Conservation (phyloP, 2,888 invertebrate genomes). For the Metallyticus violacea region DNA sequence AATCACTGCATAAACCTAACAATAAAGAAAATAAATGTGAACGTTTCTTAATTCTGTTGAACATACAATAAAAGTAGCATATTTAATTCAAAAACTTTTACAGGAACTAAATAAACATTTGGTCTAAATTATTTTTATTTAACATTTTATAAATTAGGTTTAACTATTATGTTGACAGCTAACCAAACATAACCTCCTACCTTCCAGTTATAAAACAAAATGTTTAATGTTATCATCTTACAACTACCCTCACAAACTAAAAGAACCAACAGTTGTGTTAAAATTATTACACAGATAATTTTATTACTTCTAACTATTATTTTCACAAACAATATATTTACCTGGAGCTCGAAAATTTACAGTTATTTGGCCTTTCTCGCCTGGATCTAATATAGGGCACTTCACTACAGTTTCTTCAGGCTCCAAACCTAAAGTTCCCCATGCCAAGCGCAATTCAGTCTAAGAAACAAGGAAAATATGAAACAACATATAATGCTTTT, state of each 20-base stretch:
- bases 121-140: too few species aligned
- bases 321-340: constrained; percentile 10
- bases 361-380: constrained; percentile 43
- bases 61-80: too few species aligned
- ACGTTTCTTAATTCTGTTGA: too few species aligned
- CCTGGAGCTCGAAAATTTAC: constrained; percentile 44
- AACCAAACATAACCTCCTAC: too few species aligned
- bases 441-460: constrained; percentile 47
- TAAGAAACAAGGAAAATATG: constrained; percentile 31
- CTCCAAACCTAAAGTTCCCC: constrained; percentile 46
- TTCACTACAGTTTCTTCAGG: constrained; percentile 42
- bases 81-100: too few species aligned
- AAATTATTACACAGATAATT: neutral
- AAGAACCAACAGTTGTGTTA: neutral
- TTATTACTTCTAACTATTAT: neutral
- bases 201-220: too few species aligned
- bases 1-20: too few species aligned
- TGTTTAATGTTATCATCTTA: too few species aligned
- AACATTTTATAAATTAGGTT: too few species aligned
- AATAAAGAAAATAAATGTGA: too few species aligned
- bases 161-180: too few species aligned
- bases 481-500: neutral
- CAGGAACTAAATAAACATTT: too few species aligned
- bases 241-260: neutral
- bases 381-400: constrained; percentile 45